Percentiles rank a stretch among this genome's conserved stretches.
phyloP scores from a whole-genome alignment of 2,888 invertebrate genomes.

The Drosophila conformis region DNA sequence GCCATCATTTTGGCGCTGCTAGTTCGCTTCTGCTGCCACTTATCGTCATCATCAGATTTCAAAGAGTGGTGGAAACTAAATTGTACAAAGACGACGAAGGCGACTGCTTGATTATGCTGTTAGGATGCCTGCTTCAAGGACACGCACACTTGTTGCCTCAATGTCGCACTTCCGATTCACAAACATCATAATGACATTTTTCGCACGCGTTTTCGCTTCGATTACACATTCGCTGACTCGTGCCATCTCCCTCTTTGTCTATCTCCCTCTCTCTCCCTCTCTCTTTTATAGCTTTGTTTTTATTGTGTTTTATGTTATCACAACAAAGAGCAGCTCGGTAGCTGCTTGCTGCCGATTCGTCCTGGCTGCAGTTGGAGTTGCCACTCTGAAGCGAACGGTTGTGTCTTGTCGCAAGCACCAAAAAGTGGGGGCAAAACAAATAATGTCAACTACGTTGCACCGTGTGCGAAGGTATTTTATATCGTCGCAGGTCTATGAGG shows the following conservation, averaged over 20 bases:
- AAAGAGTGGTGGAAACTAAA: conserved; percentile 13
- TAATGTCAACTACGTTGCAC: conserved; percentile 55
- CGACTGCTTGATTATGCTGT: conserved; percentile 30
- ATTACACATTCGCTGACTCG: conserved; percentile 11
- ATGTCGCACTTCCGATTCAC: conserved; percentile 32
- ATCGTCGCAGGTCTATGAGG: conserved; percentile 82
- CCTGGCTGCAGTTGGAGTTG: conserved; percentile 62
- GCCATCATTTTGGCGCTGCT: conserved; percentile 3
- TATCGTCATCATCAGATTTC: background rate
- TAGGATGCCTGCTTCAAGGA: conserved; percentile 34
- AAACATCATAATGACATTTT: conserved; percentile 58
- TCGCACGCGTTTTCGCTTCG: conserved; percentile 35
- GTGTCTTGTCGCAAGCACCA: conserved; percentile 10
- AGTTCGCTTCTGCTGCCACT: background rate
- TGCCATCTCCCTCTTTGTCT: background rate
- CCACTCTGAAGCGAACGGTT: conserved; percentile 40
- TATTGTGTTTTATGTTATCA: conserved; percentile 27
- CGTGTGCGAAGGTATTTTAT: conserved; percentile 80
- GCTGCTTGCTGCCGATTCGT: conserved; percentile 4
- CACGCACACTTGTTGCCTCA: conserved; percentile 47
- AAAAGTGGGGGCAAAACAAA: background rate
- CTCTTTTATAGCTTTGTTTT: conserved; percentile 1
- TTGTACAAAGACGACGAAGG: conserved; percentile 6
- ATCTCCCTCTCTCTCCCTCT: background rate
- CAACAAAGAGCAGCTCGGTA: conserved; percentile 2